Evolutionary conservation across 2,888 invertebrate genomes (phyloP).

Genomic region (Fragum fragum): DNA sequence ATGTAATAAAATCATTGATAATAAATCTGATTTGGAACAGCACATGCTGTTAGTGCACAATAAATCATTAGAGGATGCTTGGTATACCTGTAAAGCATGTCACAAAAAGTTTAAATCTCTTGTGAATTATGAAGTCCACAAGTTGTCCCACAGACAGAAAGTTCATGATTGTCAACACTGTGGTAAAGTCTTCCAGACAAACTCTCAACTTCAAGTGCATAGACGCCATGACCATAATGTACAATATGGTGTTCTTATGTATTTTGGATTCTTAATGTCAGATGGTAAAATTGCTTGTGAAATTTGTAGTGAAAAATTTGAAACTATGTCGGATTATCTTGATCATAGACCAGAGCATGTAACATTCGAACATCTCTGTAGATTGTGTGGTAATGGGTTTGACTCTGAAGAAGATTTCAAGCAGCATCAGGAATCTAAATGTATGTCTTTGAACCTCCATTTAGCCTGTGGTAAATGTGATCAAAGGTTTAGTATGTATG

Average conservation of each 20-base stretch:
- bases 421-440: conserved; percentile 41
- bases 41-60: conserved; percentile 51
- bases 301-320: conserved; percentile 59
- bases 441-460: conserved; percentile 38
- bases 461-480: conserved; percentile 55
- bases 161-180: conserved; percentile 57
- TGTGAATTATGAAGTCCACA: conserved; percentile 59
- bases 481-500: conserved; percentile 51
- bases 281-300: conserved; percentile 57
- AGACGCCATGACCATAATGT: conserved; percentile 53
- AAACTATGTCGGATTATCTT: conserved; percentile 51
- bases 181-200: conserved; percentile 46
- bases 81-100: conserved; percentile 57
- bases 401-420: conserved; percentile 36
- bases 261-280: conserved; percentile 57
- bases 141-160: conserved; percentile 58
- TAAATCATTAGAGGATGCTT: conserved; percentile 48
- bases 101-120: conserved; percentile 54
- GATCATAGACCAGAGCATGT: conserved; percentile 56
- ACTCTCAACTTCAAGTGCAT: conserved; percentile 57
- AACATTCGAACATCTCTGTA: conserved; percentile 45
- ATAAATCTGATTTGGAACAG: conserved; percentile 42
- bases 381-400: conserved; percentile 60
- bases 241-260: conserved; percentile 57
- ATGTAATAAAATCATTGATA: conserved; percentile 54